phyloP scores from a whole-genome alignment of 2,797 vertebrate species.

The Novumbra hubbsi region DNA sequence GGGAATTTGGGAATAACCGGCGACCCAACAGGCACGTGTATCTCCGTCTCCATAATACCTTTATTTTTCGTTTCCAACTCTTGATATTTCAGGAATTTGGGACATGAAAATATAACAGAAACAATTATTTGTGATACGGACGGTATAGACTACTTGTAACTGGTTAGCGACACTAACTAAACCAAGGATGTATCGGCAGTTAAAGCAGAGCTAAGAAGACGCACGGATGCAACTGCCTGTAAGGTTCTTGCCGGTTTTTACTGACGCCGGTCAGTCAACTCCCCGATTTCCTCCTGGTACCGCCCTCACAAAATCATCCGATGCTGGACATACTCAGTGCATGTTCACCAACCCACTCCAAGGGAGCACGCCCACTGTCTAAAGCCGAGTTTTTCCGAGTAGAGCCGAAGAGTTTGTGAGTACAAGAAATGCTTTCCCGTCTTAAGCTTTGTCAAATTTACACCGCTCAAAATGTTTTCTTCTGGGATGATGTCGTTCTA shows the following conservation, averaged over 20 bases:
- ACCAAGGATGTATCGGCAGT: neutral
- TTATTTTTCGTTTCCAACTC: slow-evolving; percentile 35
- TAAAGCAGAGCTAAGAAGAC: slow-evolving; percentile 4
- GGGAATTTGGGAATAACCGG: slow-evolving; percentile 75
- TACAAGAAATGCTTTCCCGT: neutral
- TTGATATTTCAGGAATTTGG: slow-evolving; percentile 22
- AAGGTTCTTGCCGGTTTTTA: slow-evolving; percentile 47
- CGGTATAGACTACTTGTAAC: neutral
- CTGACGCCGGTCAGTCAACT: slow-evolving; percentile 39
- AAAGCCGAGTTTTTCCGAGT: slow-evolving; percentile 44
- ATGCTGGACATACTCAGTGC: slow-evolving; percentile 49
- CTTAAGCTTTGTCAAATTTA: neutral
- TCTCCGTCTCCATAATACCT: slow-evolving; percentile 76
- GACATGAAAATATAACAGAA: slow-evolving; percentile 38
- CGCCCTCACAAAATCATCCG: slow-evolving; percentile 76
- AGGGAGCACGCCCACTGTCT: slow-evolving; percentile 44
- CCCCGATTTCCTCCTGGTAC: slow-evolving; percentile 65
- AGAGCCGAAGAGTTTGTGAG: neutral
- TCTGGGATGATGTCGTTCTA: too few relatives aligned
- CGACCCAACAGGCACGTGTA: slow-evolving; percentile 76
- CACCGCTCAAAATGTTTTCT: too few relatives aligned
- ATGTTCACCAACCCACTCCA: slow-evolving; percentile 6
- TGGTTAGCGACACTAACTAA: neutral
- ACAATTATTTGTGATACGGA: neutral
- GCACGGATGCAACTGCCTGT: slow-evolving; percentile 34